Evolutionary conservation across 2,797 vertebrate genomes (phyloP).

Genomic region (Diceros bicornis): DNA sequence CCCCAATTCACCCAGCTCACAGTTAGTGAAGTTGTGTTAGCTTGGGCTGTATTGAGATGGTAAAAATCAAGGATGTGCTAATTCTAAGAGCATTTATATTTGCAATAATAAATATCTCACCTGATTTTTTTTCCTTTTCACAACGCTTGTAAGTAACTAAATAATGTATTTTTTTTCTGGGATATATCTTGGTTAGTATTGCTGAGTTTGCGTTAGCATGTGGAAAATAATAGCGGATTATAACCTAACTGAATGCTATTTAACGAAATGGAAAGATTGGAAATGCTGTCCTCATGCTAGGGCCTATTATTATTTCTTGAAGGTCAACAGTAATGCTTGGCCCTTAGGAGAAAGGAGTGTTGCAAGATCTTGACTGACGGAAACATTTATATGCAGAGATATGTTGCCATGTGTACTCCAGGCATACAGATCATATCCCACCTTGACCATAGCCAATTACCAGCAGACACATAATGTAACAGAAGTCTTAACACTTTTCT

Average conservation of each 20-base stretch:
- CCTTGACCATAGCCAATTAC: conserved; percentile 63
- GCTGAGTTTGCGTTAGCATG: not conserved
- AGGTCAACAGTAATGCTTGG: conserved; percentile 57
- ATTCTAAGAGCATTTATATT: conserved; percentile 47
- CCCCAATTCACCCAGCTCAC: not conserved
- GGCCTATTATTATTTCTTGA: conserved; percentile 36
- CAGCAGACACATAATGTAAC: conserved; percentile 70
- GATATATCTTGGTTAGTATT: not conserved
- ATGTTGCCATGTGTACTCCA: not conserved
- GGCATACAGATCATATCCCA: not conserved
- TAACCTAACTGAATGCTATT: not conserved
- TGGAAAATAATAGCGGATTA: not conserved
- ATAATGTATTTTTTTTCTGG: not conserved
- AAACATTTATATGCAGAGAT: conserved; percentile 50
- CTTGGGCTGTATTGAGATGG: not conserved
- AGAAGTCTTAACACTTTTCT: conserved; percentile 72
- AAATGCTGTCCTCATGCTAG: not conserved
- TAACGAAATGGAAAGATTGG: conserved; percentile 48
- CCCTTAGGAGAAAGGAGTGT: conserved; percentile 17
- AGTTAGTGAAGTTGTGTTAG: conserved; percentile 13
- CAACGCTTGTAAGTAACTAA: not conserved
- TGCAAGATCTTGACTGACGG: conserved; percentile 19
- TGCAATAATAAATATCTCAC: not conserved
- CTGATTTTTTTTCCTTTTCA: not conserved
- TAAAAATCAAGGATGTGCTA: not conserved